Percentiles rank a stretch among this genome's conserved stretches.
Evolutionary conservation across 2,113 vertebrate species (phyloP).

Genomic region (Condylura cristata): DNA sequence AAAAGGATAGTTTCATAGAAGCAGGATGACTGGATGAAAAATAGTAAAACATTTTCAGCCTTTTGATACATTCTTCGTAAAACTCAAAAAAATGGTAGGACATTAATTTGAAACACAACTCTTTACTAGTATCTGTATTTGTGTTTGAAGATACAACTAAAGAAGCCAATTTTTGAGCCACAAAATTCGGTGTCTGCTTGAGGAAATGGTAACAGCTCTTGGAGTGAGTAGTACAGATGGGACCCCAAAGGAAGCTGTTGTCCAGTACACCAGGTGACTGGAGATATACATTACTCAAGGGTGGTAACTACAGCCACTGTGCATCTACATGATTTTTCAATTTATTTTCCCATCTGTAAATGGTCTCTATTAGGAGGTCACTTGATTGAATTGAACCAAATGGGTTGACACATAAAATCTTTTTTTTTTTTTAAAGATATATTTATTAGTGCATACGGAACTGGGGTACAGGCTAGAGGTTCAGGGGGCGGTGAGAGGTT

Average conservation of each 20-base stretch:
- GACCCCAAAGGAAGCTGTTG: neutral
- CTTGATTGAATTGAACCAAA: constrained; percentile 47
- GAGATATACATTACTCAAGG: neutral
- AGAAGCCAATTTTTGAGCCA: neutral
- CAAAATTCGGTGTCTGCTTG: neutral
- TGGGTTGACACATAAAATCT: constrained; percentile 26
- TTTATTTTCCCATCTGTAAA: constrained; percentile 59
- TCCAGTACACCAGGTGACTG: neutral
- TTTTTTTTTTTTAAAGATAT: too few species aligned
- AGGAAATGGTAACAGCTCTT: neutral
- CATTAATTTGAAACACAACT: constrained; percentile 43
- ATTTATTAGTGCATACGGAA: too few species aligned
- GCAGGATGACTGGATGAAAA: constrained; percentile 7
- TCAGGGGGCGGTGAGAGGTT: too few species aligned
- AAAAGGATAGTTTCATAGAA: constrained; percentile 14
- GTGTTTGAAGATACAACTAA: neutral
- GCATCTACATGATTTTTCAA: neutral
- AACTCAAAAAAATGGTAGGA: neutral
- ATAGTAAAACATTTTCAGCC: neutral
- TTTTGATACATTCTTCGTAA: neutral
- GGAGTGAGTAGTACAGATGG: neutral
- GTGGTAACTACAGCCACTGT: neutral
- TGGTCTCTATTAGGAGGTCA: constrained; percentile 42
- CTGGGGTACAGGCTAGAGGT: too few species aligned
- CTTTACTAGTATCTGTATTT: neutral